Evolutionary conservation across 2,797 vertebrate species (phyloP).

Genomic region (Moxostoma hubbsi): DNA sequence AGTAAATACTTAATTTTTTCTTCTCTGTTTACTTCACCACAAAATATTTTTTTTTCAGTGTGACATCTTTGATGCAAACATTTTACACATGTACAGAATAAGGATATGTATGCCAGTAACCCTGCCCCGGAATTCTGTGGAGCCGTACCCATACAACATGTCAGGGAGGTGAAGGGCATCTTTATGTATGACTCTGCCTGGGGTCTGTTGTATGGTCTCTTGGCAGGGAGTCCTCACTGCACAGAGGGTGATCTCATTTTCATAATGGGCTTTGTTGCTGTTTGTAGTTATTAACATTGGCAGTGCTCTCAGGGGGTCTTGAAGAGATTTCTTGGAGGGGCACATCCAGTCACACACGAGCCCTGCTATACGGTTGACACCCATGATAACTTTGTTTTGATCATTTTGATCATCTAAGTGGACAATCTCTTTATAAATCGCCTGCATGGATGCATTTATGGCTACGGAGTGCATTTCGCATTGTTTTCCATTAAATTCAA

Average conservation of each 20-base stretch:
- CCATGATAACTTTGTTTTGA: not conserved
- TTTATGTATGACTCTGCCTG: constrained; percentile 37
- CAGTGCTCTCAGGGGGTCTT: constrained; percentile 40
- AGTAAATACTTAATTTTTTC: no score
- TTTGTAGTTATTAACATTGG: constrained; percentile 51
- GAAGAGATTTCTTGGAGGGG: constrained; percentile 14
- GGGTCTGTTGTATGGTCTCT: constrained; percentile 30
- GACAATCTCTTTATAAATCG: not conserved
- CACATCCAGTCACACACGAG: constrained; percentile 23
- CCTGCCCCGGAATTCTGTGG: not conserved
- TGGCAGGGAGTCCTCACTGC: constrained; percentile 33
- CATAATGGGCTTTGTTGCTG: constrained; percentile 55
- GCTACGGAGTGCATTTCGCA: not conserved
- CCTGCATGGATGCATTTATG: not conserved
- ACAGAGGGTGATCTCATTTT: constrained; percentile 54
- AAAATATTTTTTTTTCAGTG: no score
- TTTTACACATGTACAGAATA: not conserved
- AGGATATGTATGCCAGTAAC: not conserved
- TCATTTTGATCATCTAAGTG: not conserved
- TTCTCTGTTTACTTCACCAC: no score
- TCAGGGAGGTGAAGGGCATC: not conserved
- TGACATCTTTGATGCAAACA: not conserved
- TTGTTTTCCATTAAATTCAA: no score
- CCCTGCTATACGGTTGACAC: not conserved
- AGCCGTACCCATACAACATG: not conserved